Evolutionary conservation across 2,113 vertebrate species (phyloP).

Genomic region (Phainopepla nitens): DNA sequence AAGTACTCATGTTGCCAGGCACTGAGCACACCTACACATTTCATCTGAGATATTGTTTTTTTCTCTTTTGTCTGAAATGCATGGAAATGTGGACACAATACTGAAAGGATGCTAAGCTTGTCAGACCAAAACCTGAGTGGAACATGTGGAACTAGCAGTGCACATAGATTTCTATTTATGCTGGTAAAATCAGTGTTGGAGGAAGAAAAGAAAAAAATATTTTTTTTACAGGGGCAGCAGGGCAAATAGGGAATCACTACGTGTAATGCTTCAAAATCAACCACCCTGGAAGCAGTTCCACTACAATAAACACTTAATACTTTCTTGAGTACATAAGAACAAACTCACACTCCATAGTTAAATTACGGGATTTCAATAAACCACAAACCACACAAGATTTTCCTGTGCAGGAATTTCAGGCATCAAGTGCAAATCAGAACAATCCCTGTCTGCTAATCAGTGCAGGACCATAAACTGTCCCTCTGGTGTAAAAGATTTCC

Average conservation of each 20-base stretch:
- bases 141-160: background rate
- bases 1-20: background rate
- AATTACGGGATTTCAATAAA: background rate
- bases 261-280: background rate
- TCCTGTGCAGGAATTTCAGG: background rate
- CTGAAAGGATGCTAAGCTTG: background rate
- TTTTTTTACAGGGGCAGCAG: background rate
- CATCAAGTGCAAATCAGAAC: background rate
- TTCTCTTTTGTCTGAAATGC: background rate
- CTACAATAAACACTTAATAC: background rate
- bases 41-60: background rate
- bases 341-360: background rate
- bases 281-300: background rate
- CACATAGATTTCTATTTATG: background rate
- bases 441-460: background rate
- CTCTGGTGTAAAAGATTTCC: background rate
- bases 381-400: background rate
- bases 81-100: background rate
- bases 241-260: background rate
- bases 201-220: background rate
- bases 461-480: background rate
- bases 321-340: background rate
- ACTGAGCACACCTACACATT: background rate
- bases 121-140: background rate
- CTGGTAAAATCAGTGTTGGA: background rate